Evolutionary conservation across 2,797 vertebrate genomes (phyloP).

Genomic region (Chrosomus eos): DNA sequence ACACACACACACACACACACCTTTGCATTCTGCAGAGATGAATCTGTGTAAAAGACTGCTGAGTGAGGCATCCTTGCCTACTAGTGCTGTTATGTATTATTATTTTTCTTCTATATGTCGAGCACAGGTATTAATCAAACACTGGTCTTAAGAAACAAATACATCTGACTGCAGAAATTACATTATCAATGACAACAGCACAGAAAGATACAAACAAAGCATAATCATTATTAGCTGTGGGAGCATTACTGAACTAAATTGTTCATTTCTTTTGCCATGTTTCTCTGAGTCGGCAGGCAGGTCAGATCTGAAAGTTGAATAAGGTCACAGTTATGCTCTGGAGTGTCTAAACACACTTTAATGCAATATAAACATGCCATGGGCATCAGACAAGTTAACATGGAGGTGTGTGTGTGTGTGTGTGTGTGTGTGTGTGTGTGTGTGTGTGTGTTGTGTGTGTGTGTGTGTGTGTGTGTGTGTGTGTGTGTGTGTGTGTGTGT

Average conservation of each 20-base stretch:
- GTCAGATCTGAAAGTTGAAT: slow-evolving; percentile 24
- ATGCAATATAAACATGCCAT: not conserved
- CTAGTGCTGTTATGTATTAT: not conserved
- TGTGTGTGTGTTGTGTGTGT: not conserved
- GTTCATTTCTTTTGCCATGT: not conserved
- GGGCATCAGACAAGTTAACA: not conserved
- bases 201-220: slow-evolving; percentile 10
- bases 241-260: not conserved
- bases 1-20: not conserved
- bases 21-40: not conserved
- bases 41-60: slow-evolving; percentile 14
- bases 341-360: slow-evolving; percentile 16
- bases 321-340: not conserved
- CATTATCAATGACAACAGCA: not conserved
- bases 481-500: no score
- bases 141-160: not conserved
- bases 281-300: not conserved
- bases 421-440: not conserved
- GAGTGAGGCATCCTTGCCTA: not conserved
- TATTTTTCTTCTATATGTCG: slow-evolving; percentile 1
- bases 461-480: no score
- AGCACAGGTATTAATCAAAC: slow-evolving; percentile 8
- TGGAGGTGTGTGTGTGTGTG: not conserved
- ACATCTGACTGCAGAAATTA: not conserved
- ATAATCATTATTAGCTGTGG: not conserved